These are phyloP conservation scores for Caracal caracal DNA, from an alignment of 2,113 vertebrate genomes.

Conservation along the genomic window DNA sequence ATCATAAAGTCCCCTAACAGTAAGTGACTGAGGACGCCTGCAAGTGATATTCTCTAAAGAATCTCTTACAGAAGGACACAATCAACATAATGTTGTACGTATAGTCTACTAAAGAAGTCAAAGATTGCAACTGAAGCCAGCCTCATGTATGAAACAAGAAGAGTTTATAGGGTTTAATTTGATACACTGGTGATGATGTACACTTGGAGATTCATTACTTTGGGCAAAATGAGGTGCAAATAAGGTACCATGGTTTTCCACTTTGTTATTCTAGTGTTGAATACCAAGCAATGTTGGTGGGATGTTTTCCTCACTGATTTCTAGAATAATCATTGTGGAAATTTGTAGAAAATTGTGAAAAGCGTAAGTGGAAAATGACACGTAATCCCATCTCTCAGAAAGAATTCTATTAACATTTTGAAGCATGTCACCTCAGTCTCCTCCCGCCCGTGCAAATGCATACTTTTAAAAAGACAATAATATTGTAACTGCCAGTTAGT, in stretches of 20 bases:
- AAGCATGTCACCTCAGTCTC: not conserved
- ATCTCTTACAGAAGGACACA: constrained; percentile 37
- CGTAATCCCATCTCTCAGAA: not conserved
- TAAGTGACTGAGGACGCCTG: constrained; percentile 61
- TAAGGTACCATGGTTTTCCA: not conserved
- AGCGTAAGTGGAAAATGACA: constrained; percentile 2
- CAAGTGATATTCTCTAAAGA: constrained; percentile 53
- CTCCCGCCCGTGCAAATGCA: not conserved
- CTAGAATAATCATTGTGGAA: not conserved
- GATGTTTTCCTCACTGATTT: not conserved
- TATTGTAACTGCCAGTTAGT: not conserved
- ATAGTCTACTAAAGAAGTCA: constrained; percentile 42
- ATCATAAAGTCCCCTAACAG: constrained; percentile 52
- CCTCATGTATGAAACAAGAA: not conserved
- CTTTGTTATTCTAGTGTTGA: not conserved
- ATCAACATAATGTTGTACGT: constrained; percentile 11
- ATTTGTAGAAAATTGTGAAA: not conserved
- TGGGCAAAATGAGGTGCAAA: not conserved
- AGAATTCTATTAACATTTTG: not conserved
- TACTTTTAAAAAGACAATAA: not conserved
- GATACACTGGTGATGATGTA: not conserved
- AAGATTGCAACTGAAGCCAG: not conserved
- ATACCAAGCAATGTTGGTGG: not conserved
- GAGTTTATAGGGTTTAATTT: constrained; percentile 21
- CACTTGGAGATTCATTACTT: constrained; percentile 17